Percentiles rank a stretch among this genome's conserved stretches.
Conservation (phyloP, 23 tunicate species). For the Aplidium turbinatum region DNA sequence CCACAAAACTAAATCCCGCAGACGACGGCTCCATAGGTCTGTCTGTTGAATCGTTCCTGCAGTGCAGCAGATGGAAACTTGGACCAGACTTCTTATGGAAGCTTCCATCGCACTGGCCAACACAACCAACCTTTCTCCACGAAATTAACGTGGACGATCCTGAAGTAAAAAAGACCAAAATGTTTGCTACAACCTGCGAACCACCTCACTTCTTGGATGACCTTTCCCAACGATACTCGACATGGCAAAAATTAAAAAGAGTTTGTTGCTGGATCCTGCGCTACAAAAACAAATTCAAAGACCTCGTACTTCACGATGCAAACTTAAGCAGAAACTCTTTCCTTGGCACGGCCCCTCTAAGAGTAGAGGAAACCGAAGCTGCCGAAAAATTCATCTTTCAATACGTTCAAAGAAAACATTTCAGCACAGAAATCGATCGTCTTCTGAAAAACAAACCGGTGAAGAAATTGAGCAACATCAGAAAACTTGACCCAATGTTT, state of each 20-base stretch:
- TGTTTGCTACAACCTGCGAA: no score
- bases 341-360: no score
- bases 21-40: conserved; percentile 32
- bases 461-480: neutral
- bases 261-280: conserved; percentile 32
- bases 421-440: neutral
- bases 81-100: conserved; percentile 58
- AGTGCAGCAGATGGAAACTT: conserved; percentile 26
- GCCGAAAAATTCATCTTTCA: neutral
- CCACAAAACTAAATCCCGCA: conserved; percentile 29
- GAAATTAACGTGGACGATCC: conserved; percentile 9
- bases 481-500: conserved; percentile 9
- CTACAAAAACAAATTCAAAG: neutral
- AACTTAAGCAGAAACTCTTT: no score
- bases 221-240: no score
- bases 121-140: conserved; percentile 13
- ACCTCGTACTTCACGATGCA: no score
- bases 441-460: neutral
- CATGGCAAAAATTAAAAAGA: conserved; percentile 23
- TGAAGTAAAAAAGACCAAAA: conserved; percentile 39
- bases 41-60: conserved; percentile 15
- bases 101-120: conserved; percentile 29
- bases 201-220: no score
- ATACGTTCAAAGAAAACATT: neutral
- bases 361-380: neutral